phyloP scores from a whole-genome alignment of 2,888 invertebrate genomes.

The Lasius platythorax region DNA sequence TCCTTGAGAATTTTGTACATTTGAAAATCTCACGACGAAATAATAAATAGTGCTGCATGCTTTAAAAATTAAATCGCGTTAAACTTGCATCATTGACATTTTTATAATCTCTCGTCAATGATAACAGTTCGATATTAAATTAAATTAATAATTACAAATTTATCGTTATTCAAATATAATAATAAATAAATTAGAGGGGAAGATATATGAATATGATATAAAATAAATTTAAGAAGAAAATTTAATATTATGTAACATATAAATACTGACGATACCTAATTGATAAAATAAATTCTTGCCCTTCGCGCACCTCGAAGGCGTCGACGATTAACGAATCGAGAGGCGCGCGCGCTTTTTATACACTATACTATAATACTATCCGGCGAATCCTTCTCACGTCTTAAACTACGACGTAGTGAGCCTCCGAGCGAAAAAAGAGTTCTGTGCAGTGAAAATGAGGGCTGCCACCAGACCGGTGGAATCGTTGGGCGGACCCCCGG shows the following conservation, averaged over 20 bases:
- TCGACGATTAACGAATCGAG: conserved; percentile 26
- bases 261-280: background rate
- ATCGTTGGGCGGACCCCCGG: conserved; percentile 78
- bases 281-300: conserved; percentile 6
- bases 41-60: background rate
- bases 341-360: conserved; percentile 15
- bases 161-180: no score
- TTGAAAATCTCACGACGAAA: background rate
- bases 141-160: no score
- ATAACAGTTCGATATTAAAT: no score
- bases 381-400: conserved; percentile 41
- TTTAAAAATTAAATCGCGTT: background rate
- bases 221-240: no score
- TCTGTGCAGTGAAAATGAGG: conserved; percentile 70
- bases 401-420: conserved; percentile 52
- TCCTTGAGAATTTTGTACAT: background rate
- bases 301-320: background rate
- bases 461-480: conserved; percentile 74
- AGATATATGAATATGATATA: no score
- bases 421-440: conserved; percentile 62
- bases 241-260: no score
- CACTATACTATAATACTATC: background rate
- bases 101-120: background rate
- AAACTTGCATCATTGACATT: background rate
- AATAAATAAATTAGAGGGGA: no score